Percentiles rank a stretch among this genome's conserved stretches.
Conservation (phyloP, 1,140 invertebrate species). For the Homalodisca vitripennis region DNA sequence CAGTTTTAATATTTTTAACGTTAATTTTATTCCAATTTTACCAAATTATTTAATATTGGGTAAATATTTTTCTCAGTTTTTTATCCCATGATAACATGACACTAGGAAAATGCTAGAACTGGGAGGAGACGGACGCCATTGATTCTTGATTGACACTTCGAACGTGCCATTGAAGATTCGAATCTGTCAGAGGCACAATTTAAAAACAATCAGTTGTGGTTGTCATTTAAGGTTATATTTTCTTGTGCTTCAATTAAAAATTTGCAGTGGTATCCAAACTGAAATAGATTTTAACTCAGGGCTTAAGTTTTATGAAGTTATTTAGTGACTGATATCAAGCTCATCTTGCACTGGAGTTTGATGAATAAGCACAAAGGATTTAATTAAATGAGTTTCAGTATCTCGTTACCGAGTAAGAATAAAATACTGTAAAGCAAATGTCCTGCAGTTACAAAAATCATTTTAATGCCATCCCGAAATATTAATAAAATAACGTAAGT, state of each 20-base stretch:
- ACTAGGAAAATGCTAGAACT: constrained; percentile 16
- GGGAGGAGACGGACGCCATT: constrained; percentile 23
- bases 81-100: not conserved
- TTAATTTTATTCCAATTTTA: no score
- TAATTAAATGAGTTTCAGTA: not conserved
- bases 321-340: not conserved
- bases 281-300: not conserved
- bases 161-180: constrained; percentile 22
- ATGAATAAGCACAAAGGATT: not conserved
- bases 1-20: no score
- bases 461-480: constrained; percentile 16
- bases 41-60: no score
- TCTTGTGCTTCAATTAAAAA: not conserved
- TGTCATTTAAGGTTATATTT: not conserved
- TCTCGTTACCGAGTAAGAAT: not conserved
- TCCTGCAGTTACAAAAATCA: not conserved
- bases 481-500: constrained; percentile 24
- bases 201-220: not conserved
- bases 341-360: not conserved
- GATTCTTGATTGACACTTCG: constrained; percentile 23
- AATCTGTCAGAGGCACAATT: constrained; percentile 1
- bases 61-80: not conserved
- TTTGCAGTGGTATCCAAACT: not conserved
- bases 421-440: not conserved
- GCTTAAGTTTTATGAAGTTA: not conserved